Evolutionary conservation across 2,113 vertebrate genomes (phyloP).

Genomic region (Hirundichthys speculiger): DNA sequence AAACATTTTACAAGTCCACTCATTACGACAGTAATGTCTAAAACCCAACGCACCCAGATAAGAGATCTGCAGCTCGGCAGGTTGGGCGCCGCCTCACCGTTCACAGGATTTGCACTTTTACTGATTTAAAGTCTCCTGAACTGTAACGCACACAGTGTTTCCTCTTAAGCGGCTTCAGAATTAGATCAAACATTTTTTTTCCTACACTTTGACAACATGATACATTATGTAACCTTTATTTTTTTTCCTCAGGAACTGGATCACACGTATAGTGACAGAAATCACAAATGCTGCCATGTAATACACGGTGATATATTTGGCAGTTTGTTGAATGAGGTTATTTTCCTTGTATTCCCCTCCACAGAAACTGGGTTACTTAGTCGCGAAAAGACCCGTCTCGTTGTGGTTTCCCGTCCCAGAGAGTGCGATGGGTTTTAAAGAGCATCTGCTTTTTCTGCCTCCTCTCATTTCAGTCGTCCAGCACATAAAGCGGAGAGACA

Average conservation of each 20-base stretch:
- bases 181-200: conserved; percentile 32
- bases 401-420: neutral
- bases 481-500: conserved; percentile 97
- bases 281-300: no score
- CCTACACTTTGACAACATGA: conserved; percentile 14
- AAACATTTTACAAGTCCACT: conserved; percentile 39
- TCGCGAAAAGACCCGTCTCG: neutral
- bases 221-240: conserved; percentile 10
- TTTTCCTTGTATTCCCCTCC: no score
- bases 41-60: conserved; percentile 26
- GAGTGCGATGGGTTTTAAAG: neutral
- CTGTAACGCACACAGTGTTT: conserved; percentile 20
- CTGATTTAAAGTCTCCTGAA: conserved; percentile 49
- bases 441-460: neutral
- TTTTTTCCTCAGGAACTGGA: neutral
- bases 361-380: no score
- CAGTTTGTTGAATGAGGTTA: no score
- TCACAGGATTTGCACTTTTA: conserved; percentile 42
- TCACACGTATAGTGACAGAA: no score
- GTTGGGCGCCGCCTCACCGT: conserved; percentile 23
- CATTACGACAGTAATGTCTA: no score
- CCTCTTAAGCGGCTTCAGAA: conserved; percentile 34
- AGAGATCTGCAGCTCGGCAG: conserved; percentile 34
- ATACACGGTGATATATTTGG: no score
- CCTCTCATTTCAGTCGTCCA: conserved; percentile 88